Conservation (phyloP, 37 sponge, comb jelly and placozoan genomes). For the Chondrosia reniformis region DNA sequence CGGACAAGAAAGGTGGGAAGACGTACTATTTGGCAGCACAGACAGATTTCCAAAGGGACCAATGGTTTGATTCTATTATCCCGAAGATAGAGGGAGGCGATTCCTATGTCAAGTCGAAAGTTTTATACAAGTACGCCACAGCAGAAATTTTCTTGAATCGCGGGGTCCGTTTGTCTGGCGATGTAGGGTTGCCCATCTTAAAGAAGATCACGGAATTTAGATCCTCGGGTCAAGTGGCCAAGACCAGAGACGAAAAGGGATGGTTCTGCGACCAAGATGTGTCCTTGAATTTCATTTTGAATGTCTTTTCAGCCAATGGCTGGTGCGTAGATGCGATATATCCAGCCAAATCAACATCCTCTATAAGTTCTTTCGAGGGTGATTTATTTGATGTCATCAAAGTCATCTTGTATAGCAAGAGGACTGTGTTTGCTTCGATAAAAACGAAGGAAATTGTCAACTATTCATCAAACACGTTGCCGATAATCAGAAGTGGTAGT, state of each 20-base stretch:
- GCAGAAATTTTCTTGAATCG: slow-evolving; percentile 60
- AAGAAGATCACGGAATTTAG: slow-evolving; percentile 1
- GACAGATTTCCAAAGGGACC: slow-evolving; percentile 19
- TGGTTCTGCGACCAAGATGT: slow-evolving; percentile 68
- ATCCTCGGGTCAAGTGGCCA: slow-evolving; percentile 30
- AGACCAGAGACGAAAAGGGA: slow-evolving; percentile 54
- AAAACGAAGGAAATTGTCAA: too few species aligned
- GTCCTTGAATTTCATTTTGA: slow-evolving; percentile 42
- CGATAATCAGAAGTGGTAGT: slow-evolving; percentile 4
- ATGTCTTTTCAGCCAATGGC: slow-evolving; percentile 51
- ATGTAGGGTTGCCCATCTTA: slow-evolving; percentile 59
- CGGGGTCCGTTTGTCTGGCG: slow-evolving; percentile 66
- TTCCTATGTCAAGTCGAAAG: not conserved
- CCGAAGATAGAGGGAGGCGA: slow-evolving; percentile 13
- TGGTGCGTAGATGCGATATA: slow-evolving; percentile 61
- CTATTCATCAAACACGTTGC: not conserved
- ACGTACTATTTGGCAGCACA: slow-evolving; percentile 68
- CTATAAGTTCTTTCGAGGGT: slow-evolving; percentile 13
- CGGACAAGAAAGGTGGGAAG: slow-evolving; percentile 39
- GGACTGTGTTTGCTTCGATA: not conserved
- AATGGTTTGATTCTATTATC: slow-evolving; percentile 55
- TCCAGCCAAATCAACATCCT: slow-evolving; percentile 36
- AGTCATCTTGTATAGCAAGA: slow-evolving; percentile 45
- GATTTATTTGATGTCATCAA: slow-evolving; percentile 36
- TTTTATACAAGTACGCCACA: slow-evolving; percentile 47